Evolutionary conservation across 2,113 vertebrate species (phyloP).

Genomic region (Galeopterus variegatus): DNA sequence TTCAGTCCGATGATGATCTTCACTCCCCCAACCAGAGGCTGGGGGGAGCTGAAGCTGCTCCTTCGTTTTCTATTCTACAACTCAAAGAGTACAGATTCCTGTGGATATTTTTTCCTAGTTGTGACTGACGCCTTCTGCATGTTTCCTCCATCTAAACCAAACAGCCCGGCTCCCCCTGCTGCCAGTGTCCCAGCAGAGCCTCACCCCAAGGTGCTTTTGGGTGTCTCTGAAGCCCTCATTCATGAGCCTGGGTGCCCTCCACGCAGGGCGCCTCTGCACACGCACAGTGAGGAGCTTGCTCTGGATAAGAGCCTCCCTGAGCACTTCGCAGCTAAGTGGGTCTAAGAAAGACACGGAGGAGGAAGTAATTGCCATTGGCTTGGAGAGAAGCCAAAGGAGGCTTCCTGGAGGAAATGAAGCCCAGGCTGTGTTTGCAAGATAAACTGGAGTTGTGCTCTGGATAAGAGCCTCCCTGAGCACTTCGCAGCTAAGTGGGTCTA

Average conservation of each 20-base stretch:
- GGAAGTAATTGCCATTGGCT: neutral
- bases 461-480: neutral
- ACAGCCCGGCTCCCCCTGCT: too few relatives aligned
- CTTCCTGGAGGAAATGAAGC: neutral
- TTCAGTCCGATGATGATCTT: neutral
- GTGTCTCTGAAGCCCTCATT: neutral
- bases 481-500: neutral
- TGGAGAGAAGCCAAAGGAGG: neutral
- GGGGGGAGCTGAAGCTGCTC: neutral
- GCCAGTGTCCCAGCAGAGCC: neutral
- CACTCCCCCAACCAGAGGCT: too few relatives aligned
- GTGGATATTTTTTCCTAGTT: neutral
- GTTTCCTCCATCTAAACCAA: neutral
- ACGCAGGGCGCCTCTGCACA: accelerated
- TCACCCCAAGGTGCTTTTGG: neutral
- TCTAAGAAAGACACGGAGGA: neutral
- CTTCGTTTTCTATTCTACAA: neutral
- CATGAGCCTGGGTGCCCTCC: accelerated
- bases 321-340: too few relatives aligned
- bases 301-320: neutral
- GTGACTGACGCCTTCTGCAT: neutral
- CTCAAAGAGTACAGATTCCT: neutral
- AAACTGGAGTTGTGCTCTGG: too few relatives aligned
- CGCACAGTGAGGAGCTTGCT: neutral
- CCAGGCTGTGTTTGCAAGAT: neutral